Evolutionary conservation across 2,113 vertebrate genomes (phyloP), one percentile per base, ranked within the genome.

Genomic region (Kryptolebias marmoratus): DNA sequence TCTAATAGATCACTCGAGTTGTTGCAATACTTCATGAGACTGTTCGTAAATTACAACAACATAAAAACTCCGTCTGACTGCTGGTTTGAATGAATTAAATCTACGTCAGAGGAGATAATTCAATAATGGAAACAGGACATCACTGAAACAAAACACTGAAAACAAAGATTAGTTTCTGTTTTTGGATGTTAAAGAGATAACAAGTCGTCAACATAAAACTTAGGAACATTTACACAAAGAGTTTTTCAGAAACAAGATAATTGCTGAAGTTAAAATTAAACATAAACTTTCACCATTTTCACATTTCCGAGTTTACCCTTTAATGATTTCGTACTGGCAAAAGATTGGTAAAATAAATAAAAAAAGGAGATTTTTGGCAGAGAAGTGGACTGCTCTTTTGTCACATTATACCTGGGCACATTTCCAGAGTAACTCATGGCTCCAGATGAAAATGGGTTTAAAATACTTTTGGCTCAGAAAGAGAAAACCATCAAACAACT

Each of bases 401-500:
- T 76, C 65, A 69, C 73, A 69, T 76, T 68, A 76, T 22, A 63
- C 65, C 73, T 31, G 65, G 65, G 65, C 53, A 56, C 22, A 10
- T 52, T 0, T 75, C 73, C 73, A 75, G 64, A 68, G 42, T n/a
- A 36, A 54, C 56, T 47, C 64, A 36, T 9, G 7, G 49, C 18
- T 53, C 47, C 6, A 1, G 56, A 60, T 45, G 52, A 68, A 55
- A 75, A 68, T 28, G 27, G 15, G 57, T 68, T 75, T 68, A 54
- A 67, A 61, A 61, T 59, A 55, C 42, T 32, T 61, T 75, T 61
- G 73, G 64, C 73, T 62, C 39, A 2, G 30, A 47, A 30, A 11
- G 9, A 54, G 11, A 47, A 14, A 60, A 14, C 10, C 64, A 32
- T 57, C 71, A 60, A 28, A 66, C 22, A 18, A 52, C n/a, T 31